Percentiles rank a stretch among this genome's conserved stretches.
These are phyloP conservation scores for Atopsyche davidsoni DNA, from an alignment of 1,140 invertebrate species.

Conservation along the genomic window DNA sequence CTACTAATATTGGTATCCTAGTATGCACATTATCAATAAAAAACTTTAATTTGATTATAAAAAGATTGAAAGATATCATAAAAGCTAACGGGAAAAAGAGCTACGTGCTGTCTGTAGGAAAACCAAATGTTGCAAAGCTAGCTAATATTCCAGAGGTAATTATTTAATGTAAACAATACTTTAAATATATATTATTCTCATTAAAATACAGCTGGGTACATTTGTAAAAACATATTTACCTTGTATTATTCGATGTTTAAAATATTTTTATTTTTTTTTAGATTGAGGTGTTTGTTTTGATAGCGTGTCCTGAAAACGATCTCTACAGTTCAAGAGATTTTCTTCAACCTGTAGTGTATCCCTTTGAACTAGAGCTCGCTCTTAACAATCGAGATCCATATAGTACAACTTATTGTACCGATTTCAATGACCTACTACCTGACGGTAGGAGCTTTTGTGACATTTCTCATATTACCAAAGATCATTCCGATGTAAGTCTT, in stretches of 20 bases:
- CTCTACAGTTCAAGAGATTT: conserved; percentile 80
- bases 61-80: conserved; percentile 65
- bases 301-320: conserved; percentile 84
- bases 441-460: conserved; percentile 52
- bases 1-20: conserved; percentile 77
- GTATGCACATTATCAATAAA: conserved; percentile 80
- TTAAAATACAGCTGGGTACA: too few species aligned
- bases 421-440: conserved; percentile 70
- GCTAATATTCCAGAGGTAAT: conserved; percentile 87
- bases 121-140: conserved; percentile 86
- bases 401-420: conserved; percentile 60
- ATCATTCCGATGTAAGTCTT: conserved; percentile 60
- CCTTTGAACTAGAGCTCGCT: conserved; percentile 88
- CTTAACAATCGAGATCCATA: conserved; percentile 61
- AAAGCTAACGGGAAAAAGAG: conserved; percentile 73
- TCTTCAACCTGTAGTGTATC: conserved; percentile 84
- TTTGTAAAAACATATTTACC: too few species aligned
- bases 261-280: conserved; percentile 45
- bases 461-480: conserved; percentile 46
- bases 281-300: conserved; percentile 85
- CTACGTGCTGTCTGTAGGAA: conserved; percentile 88
- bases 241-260: too few species aligned
- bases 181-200: conserved; percentile 4
- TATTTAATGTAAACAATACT: too few species aligned
- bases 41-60: conserved; percentile 74